Evolutionary conservation across 2,888 invertebrate genomes (phyloP).

Genomic region (Pelosia muscerda): DNA sequence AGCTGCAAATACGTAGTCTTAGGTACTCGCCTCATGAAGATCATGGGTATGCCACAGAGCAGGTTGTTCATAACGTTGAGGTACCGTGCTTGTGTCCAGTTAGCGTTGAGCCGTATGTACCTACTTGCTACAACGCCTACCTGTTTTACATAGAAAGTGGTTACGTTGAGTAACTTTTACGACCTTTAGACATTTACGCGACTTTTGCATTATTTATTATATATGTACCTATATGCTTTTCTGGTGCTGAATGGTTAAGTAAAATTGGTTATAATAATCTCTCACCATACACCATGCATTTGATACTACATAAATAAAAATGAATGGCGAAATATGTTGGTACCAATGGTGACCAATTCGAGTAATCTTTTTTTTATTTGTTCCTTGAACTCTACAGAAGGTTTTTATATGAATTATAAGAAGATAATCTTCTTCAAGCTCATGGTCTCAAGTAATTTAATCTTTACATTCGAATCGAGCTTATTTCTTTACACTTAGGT

Average conservation of each 20-base stretch:
- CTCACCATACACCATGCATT: no score
- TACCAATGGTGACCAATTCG: no score
- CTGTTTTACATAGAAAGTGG: constrained; percentile 49
- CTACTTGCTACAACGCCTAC: constrained; percentile 75
- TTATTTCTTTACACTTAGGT: no score
- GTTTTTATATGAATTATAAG: no score
- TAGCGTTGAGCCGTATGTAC: constrained; percentile 67
- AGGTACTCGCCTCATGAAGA: constrained; percentile 68
- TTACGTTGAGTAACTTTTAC: constrained; percentile 7
- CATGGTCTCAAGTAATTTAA: no score
- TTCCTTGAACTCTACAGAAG: no score
- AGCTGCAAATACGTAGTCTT: constrained; percentile 71
- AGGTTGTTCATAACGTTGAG: constrained; percentile 81
- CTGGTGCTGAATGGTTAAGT: background rate
- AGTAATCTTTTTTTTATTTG: no score
- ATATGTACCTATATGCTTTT: constrained; percentile 5
- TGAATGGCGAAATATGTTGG: no score
- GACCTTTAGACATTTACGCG: constrained; percentile 14
- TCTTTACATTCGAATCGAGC: no score
- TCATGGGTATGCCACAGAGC: constrained; percentile 78
- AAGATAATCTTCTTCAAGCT: no score
- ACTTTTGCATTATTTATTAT: background rate
- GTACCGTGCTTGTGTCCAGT: constrained; percentile 68
- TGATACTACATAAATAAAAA: no score
- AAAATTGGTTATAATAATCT: no score